A percentile compares a stretch with the other conserved stretches of the same genome.
Conservation (phyloP, 2,797 vertebrate genomes). For the Lutjanus argentimaculatus region DNA sequence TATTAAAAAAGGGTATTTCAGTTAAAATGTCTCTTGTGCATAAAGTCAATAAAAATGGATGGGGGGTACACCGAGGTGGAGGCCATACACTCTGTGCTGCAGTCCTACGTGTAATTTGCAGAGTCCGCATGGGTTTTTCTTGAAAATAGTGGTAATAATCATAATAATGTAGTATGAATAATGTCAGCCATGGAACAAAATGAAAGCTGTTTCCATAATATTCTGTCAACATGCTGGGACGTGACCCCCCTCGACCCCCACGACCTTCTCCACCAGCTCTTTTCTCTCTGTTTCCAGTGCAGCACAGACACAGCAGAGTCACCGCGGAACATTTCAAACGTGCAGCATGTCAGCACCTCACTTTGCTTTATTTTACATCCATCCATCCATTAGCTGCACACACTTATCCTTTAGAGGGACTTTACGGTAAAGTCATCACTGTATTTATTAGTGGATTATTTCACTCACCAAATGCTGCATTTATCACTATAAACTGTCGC, state of each 20-base stretch:
- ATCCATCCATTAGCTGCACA: background rate
- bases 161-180: constrained; percentile 31
- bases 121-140: constrained; percentile 43
- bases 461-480: background rate
- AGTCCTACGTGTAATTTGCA: constrained; percentile 47
- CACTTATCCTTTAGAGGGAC: background rate
- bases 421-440: background rate
- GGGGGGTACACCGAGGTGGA: constrained; percentile 59
- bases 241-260: background rate
- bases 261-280: constrained; percentile 2
- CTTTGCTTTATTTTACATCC: background rate
- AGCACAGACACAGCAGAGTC: background rate
- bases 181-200: constrained; percentile 21
- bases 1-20: constrained; percentile 85
- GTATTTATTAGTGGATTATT: background rate
- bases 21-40: constrained; percentile 82
- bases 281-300: constrained; percentile 7
- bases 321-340: background rate
- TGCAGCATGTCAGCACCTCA: background rate
- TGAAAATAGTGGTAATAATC: constrained; percentile 38
- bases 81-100: constrained; percentile 36
- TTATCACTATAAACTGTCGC: background rate
- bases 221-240: constrained; percentile 3
- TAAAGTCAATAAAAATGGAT: constrained; percentile 78
- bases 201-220: constrained; percentile 29